phyloP scores from a whole-genome alignment of 2,888 invertebrate species.

The Noctua comes region DNA sequence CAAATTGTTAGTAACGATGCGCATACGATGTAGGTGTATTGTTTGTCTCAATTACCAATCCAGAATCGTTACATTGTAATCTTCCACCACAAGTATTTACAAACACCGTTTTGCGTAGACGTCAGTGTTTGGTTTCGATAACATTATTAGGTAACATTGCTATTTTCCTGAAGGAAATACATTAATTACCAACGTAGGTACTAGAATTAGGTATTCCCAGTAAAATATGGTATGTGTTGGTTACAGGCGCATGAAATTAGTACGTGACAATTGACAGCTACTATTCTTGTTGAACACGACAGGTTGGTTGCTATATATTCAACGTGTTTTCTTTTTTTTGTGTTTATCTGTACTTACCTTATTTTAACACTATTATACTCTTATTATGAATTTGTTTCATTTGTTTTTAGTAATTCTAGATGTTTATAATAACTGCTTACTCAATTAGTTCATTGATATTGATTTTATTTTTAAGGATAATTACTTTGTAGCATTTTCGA shows the following conservation, averaged over 20 bases:
- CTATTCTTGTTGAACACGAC: background rate
- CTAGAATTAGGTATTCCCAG: slow-evolving; percentile 1
- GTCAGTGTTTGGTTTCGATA: slow-evolving; percentile 23
- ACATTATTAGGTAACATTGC: slow-evolving; percentile 1
- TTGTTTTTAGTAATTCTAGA: background rate
- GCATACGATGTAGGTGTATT: background rate
- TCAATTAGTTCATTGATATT: too few species aligned
- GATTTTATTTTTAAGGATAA: background rate
- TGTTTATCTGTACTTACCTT: background rate
- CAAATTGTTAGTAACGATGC: background rate
- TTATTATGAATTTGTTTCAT: background rate
- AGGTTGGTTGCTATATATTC: background rate
- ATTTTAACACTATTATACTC: background rate
- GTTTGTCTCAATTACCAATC: slow-evolving; percentile 28
- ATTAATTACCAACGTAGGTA: slow-evolving; percentile 23
- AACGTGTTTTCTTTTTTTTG: background rate
- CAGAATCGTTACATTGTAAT: slow-evolving; percentile 29
- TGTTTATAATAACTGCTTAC: background rate
- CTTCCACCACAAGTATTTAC: slow-evolving; percentile 20
- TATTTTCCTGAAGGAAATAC: slow-evolving; percentile 28
- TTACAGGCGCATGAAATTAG: background rate
- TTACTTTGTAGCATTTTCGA: background rate
- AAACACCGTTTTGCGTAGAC: slow-evolving; percentile 9
- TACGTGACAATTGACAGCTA: slow-evolving; percentile 2
- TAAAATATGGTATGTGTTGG: background rate